phyloP scores from a whole-genome alignment of 2,888 invertebrate species.

The Brachypalpus laphriformis region DNA sequence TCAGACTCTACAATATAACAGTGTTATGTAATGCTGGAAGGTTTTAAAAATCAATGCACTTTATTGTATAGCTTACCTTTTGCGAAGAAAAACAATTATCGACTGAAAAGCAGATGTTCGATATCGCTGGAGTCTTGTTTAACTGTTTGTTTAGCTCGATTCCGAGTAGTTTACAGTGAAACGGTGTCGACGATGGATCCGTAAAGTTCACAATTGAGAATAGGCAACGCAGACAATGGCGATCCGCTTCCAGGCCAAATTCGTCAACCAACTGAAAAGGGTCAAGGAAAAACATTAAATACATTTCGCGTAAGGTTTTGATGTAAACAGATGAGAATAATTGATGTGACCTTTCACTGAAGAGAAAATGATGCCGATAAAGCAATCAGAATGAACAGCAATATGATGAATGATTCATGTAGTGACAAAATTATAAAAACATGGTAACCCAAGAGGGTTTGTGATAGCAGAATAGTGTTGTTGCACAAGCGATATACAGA shows the following conservation, averaged over 20 bases:
- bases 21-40: slow-evolving; percentile 9
- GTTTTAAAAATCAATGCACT: background rate
- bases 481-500: too few species aligned
- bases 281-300: background rate
- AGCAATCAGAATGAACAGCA: too few species aligned
- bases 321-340: too few species aligned
- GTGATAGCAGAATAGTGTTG: too few species aligned
- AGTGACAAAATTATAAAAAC: too few species aligned
- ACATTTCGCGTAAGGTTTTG: background rate
- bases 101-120: slow-evolving; percentile 93
- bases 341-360: too few species aligned
- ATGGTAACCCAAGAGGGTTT: too few species aligned
- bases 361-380: too few species aligned
- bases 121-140: slow-evolving; percentile 93
- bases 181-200: slow-evolving; percentile 85
- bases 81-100: slow-evolving; percentile 91
- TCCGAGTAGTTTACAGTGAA: slow-evolving; percentile 89
- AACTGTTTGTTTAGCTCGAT: slow-evolving; percentile 91
- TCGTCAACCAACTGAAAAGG: slow-evolving; percentile 90
- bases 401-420: too few species aligned
- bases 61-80: slow-evolving; percentile 84
- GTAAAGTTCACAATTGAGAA: slow-evolving; percentile 94
- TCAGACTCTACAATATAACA: slow-evolving; percentile 85
- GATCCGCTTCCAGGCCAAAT: slow-evolving; percentile 98
- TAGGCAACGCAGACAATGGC: slow-evolving; percentile 97